Evolutionary conservation across 2,888 invertebrate genomes (phyloP).

Genomic region (Ormia ochracea): DNA sequence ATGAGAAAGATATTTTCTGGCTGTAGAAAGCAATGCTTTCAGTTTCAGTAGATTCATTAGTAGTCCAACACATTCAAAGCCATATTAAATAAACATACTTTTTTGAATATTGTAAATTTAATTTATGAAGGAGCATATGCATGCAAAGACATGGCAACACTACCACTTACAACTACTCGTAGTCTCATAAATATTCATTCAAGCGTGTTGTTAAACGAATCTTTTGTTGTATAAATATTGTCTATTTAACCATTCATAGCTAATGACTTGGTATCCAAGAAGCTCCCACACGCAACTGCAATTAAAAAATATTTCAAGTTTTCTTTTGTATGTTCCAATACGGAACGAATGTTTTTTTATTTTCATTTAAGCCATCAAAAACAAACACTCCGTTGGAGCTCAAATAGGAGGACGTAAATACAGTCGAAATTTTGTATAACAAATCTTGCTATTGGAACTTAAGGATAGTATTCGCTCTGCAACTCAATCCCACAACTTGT

Average conservation of each 20-base stretch:
- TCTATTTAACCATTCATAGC: constrained; percentile 39
- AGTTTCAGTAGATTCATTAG: no score
- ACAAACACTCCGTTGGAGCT: constrained; percentile 23
- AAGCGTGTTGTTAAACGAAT: constrained; percentile 29
- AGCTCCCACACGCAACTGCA: constrained; percentile 60
- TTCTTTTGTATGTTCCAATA: constrained; percentile 22
- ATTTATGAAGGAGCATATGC: no score
- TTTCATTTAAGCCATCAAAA: constrained; percentile 14
- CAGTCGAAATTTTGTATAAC: neutral
- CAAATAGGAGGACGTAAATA: neutral
- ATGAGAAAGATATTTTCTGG: no score
- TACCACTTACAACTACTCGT: neutral
- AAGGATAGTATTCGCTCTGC: no score
- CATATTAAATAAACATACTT: neutral
- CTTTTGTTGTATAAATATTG: constrained; percentile 49
- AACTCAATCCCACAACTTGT: no score
- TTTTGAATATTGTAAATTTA: neutral
- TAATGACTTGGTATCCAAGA: constrained; percentile 31
- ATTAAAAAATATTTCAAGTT: constrained; percentile 42
- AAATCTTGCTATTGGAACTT: no score
- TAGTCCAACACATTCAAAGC: no score
- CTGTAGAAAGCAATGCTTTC: no score
- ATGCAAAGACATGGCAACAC: neutral
- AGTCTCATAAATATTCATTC: neutral
- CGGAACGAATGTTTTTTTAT: constrained; percentile 14